phyloP scores from a whole-genome alignment of 2,888 invertebrate species.

The Leucania comma region DNA sequence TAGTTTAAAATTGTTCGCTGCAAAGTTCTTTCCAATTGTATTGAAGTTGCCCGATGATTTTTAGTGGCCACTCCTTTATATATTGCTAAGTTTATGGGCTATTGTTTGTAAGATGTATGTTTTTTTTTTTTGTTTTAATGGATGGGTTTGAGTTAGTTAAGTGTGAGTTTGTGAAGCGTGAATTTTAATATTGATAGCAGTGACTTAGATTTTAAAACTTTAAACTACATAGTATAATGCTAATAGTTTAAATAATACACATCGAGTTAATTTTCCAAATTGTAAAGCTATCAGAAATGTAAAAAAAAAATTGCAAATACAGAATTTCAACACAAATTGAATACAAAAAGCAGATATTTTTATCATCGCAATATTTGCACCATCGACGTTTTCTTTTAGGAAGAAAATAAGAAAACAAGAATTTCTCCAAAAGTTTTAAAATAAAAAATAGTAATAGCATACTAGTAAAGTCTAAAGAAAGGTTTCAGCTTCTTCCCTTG shows the following conservation, averaged over 20 bases:
- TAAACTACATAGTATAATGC: too few relatives aligned
- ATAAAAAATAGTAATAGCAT: not conserved
- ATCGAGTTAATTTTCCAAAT: too few relatives aligned
- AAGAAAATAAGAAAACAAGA: conserved; percentile 8
- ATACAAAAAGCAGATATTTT: conserved; percentile 19
- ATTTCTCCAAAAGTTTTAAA: conserved; percentile 5
- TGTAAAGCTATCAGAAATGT: not conserved
- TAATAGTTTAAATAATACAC: too few relatives aligned
- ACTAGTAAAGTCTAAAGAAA: not conserved
- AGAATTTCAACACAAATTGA: not conserved
- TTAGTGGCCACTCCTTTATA: conserved; percentile 62
- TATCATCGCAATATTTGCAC: not conserved
- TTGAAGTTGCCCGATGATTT: conserved; percentile 67
- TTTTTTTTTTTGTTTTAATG: conserved; percentile 25
- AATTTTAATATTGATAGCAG: not conserved
- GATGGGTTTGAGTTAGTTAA: conserved; percentile 12
- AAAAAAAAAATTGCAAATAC: not conserved
- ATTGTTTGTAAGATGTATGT: conserved; percentile 42
- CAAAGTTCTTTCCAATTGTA: conserved; percentile 62
- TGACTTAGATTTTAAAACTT: not conserved
- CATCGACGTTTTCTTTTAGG: not conserved
- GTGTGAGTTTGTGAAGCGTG: conserved; percentile 11
- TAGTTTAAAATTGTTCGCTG: conserved; percentile 73
- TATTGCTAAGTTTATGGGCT: conserved; percentile 54
- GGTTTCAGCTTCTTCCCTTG: conserved; percentile 5